Conservation (phyloP, 1,140 invertebrate genomes). For the Leptinotarsa lineolata region DNA sequence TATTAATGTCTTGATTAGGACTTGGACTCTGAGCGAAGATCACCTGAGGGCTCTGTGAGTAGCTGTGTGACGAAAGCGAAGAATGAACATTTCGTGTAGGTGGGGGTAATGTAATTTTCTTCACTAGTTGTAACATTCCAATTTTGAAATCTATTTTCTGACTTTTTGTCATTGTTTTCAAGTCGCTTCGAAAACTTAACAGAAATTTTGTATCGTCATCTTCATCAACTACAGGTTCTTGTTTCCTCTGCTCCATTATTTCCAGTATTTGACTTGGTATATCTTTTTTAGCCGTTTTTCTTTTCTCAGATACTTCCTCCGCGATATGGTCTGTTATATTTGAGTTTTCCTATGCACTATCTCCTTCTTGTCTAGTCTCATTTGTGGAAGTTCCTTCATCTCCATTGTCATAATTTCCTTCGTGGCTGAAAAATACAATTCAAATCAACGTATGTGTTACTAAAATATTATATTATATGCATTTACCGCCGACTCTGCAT, state of each 20-base stretch:
- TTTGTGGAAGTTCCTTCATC: neutral
- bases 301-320: neutral
- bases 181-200: neutral
- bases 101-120: neutral
- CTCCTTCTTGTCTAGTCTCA: neutral
- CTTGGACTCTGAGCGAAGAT: neutral
- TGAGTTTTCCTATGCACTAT: neutral
- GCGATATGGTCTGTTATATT: neutral
- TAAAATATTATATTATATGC: constrained; percentile 8
- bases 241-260: neutral
- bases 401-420: neutral
- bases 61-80: neutral
- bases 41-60: neutral
- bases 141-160: constrained; percentile 1
- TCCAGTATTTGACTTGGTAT: constrained; percentile 1
- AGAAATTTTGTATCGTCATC: neutral
- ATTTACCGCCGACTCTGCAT: neutral
- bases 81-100: neutral
- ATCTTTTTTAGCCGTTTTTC: neutral
- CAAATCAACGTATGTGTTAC: neutral
- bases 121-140: neutral
- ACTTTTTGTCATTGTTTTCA: neutral
- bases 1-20: constrained; percentile 2
- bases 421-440: neutral
- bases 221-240: neutral